These are phyloP conservation scores for Ascidia mentula DNA, from an alignment of 23 tunicate species.

Conservation along the genomic window DNA sequence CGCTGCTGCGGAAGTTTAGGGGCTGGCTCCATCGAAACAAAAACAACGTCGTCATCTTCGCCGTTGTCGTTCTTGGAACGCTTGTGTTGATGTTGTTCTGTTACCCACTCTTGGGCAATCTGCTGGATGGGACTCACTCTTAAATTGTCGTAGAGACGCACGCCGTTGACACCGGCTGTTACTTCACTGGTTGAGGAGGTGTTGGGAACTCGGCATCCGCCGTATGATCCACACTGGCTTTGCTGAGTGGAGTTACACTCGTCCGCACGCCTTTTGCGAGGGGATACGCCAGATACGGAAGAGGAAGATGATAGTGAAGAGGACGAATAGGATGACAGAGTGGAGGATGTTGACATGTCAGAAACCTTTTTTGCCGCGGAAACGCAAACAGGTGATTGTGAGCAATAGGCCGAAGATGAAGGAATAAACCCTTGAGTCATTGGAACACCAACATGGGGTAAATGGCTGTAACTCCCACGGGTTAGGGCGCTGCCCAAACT, in stretches of 20 bases:
- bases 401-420: neutral
- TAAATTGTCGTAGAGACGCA: slow-evolving; percentile 46
- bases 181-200: slow-evolving; percentile 80
- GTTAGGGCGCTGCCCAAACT: slow-evolving; percentile 43
- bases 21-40: slow-evolving; percentile 54
- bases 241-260: slow-evolving; percentile 23
- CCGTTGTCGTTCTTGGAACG: slow-evolving; percentile 82
- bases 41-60: slow-evolving; percentile 74
- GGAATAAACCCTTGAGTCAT: neutral
- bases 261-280: slow-evolving; percentile 84
- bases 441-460: neutral
- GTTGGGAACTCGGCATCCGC: neutral
- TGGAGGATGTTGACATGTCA: slow-evolving; percentile 49
- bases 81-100: slow-evolving; percentile 54
- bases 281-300: slow-evolving; percentile 52
- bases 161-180: slow-evolving; percentile 65
- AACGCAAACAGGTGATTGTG: slow-evolving; percentile 4
- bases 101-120: slow-evolving; percentile 6
- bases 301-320: slow-evolving; percentile 70
- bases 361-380: slow-evolving; percentile 32
- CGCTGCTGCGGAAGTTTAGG: slow-evolving; percentile 21
- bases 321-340: slow-evolving; percentile 63
- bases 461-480: slow-evolving; percentile 16
- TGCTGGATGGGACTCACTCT: slow-evolving; percentile 50
- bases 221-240: neutral